Evolutionary conservation across 2,113 vertebrate genomes (phyloP).

Genomic region (Clarias magur): DNA sequence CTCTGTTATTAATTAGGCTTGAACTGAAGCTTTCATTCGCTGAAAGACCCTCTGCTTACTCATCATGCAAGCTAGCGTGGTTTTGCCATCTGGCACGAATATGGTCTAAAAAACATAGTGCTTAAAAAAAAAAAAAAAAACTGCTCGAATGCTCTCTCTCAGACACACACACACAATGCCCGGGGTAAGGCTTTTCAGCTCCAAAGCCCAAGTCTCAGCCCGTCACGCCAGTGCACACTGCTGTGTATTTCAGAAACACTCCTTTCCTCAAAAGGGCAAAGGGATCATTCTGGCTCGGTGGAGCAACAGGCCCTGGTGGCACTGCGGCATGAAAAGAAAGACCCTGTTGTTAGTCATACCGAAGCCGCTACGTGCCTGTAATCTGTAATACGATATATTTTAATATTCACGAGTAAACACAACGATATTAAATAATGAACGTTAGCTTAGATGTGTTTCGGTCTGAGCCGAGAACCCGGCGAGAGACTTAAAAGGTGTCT

Average conservation of each 20-base stretch:
- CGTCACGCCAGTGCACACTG: neutral
- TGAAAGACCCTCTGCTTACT: neutral
- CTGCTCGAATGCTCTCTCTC: neutral
- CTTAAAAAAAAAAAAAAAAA: neutral
- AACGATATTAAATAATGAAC: neutral
- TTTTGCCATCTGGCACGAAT: neutral
- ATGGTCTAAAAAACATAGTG: neutral
- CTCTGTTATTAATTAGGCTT: neutral
- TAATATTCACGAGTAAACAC: neutral
- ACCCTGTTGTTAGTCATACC: neutral
- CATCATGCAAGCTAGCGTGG: neutral
- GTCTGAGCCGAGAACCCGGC: neutral
- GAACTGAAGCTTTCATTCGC: neutral
- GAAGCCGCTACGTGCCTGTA: neutral
- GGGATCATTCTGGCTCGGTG: slow-evolving; percentile 9
- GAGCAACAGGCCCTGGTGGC: neutral
- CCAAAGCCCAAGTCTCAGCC: neutral
- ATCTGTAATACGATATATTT: neutral
- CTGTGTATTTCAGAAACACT: neutral
- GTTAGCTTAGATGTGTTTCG: neutral
- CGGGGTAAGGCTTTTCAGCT: neutral
- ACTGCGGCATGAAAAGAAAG: neutral
- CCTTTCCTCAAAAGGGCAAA: neutral
- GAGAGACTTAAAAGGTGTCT: neutral
- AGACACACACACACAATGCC: neutral